A percentile compares a stretch with the other conserved stretches of the same genome.
Conservation (phyloP, 2,113 vertebrate species). For the Mus musculus region DNA sequence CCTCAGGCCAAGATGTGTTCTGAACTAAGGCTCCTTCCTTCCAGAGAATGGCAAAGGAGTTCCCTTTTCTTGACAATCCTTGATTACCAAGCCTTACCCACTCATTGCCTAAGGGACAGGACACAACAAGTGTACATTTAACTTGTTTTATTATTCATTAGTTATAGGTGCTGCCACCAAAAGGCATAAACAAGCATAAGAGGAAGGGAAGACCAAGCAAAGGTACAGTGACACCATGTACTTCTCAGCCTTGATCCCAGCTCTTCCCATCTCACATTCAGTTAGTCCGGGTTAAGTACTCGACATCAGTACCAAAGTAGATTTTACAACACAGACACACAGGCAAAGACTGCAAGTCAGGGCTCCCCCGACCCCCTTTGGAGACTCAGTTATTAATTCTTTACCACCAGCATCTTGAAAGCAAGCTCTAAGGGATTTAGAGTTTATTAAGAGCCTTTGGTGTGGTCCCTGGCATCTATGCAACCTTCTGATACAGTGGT, state of each 20-base stretch:
- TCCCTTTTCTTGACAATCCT: neutral
- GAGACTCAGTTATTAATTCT: conserved; percentile 1
- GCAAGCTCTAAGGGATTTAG: conserved; percentile 13
- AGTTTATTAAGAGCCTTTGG: neutral
- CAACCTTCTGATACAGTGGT: neutral
- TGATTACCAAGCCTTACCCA: neutral
- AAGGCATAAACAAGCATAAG: neutral
- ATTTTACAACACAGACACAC: neutral
- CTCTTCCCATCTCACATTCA: neutral
- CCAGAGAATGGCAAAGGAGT: neutral
- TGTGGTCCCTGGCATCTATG: neutral
- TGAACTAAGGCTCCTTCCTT: neutral
- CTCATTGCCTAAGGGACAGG: neutral
- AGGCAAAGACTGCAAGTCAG: neutral
- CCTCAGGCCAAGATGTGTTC: neutral
- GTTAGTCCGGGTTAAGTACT: neutral
- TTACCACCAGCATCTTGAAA: neutral
- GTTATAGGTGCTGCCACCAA: neutral
- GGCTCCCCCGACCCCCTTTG: neutral
- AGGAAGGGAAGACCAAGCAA: neutral
- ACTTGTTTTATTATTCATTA: neutral
- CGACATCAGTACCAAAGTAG: neutral
- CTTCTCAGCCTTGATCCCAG: neutral
- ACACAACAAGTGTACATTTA: neutral
- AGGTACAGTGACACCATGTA: neutral